Percentiles rank a stretch among this genome's conserved stretches.
Evolutionary conservation across 2,888 invertebrate species (phyloP).

Genomic region (Pharmacophagus antenor): DNA sequence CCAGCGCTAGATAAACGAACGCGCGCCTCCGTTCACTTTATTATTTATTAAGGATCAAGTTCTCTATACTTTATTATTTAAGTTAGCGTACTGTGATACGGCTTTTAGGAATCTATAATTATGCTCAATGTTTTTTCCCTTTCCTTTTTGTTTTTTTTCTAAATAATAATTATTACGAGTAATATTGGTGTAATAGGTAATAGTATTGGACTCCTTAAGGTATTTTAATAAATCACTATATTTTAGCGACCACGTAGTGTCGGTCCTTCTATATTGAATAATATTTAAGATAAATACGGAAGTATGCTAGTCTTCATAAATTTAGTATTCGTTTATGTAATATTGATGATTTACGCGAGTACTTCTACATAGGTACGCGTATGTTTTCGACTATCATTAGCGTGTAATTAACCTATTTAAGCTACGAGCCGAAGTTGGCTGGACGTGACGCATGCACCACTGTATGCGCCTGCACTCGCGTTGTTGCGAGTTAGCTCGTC

Average conservation of each 20-base stretch:
- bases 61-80: conserved; percentile 51
- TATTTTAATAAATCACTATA: conserved; percentile 38
- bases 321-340: conserved; percentile 60
- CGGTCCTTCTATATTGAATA: conserved; percentile 50
- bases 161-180: conserved; percentile 33
- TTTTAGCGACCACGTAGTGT: conserved; percentile 39
- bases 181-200: conserved; percentile 42
- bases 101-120: conserved; percentile 64
- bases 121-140: conserved; percentile 66
- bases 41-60: conserved; percentile 30
- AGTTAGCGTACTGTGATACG: conserved; percentile 78
- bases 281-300: conserved; percentile 63
- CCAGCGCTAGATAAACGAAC: no score
- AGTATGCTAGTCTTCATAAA: conserved; percentile 79
- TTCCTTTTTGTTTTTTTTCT: conserved; percentile 46
- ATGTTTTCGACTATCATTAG: conserved; percentile 53
- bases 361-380: conserved; percentile 54
- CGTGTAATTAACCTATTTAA: conserved; percentile 49
- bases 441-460: neutral
- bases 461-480: neutral
- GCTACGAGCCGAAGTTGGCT: conserved; percentile 36
- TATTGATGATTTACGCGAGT: conserved; percentile 62
- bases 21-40: conserved; percentile 10
- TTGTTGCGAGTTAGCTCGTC: neutral
- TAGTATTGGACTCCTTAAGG: conserved; percentile 47